These are phyloP conservation scores for Sebastolobus alascanus DNA, from an alignment of 2,797 vertebrate genomes.

Conservation along the genomic window DNA sequence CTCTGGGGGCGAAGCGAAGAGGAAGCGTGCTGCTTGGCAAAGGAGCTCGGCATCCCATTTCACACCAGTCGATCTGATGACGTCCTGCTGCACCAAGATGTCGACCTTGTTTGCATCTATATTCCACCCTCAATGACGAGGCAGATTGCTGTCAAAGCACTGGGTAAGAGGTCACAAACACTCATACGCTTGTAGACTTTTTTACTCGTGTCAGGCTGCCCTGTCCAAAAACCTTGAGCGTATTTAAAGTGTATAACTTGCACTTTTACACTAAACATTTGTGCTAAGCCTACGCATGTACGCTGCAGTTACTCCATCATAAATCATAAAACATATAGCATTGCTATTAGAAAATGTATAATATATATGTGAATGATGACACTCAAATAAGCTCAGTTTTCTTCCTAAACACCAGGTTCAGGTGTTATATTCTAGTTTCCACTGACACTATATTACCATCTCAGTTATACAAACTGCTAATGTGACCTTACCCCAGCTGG, in stretches of 20 bases:
- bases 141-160: slow-evolving; percentile 96
- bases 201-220: neutral
- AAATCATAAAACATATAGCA: neutral
- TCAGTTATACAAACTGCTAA: neutral
- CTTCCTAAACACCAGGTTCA: neutral
- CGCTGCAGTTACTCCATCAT: neutral
- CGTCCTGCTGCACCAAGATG: slow-evolving; percentile 94
- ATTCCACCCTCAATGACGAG: slow-evolving; percentile 96
- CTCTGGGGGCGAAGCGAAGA: slow-evolving; percentile 97
- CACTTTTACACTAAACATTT: slow-evolving; percentile 1
- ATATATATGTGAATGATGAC: neutral
- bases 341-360: neutral
- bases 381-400: neutral
- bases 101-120: slow-evolving; percentile 97
- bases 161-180: slow-evolving; percentile 85
- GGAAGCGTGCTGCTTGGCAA: slow-evolving; percentile 92
- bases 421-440: neutral
- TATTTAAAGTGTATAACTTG: neutral
- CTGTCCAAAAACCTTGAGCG: neutral
- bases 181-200: slow-evolving; percentile 13
- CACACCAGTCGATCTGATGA: slow-evolving; percentile 95
- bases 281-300: neutral
- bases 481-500: slow-evolving; percentile 12
- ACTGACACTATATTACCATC: neutral
- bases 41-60: slow-evolving; percentile 94